phyloP scores from a whole-genome alignment of 1,140 invertebrate species.

The Saccostrea cuccullata region DNA sequence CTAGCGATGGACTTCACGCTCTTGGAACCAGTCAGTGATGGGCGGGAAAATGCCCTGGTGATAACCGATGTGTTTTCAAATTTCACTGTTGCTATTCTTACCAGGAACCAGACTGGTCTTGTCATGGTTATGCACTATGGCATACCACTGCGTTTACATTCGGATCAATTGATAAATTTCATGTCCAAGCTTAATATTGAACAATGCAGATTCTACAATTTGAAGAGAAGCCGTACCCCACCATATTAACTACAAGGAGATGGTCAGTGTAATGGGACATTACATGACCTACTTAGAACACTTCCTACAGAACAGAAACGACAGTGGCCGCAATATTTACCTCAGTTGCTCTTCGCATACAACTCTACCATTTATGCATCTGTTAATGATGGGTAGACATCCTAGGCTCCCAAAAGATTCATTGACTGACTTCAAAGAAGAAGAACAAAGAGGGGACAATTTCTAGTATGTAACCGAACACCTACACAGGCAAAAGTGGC shows the following conservation, averaged over 20 bases:
- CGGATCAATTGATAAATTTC: conserved; percentile 49
- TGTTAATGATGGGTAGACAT: conserved; percentile 51
- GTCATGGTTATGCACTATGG: conserved; percentile 35
- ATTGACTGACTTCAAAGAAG: neutral
- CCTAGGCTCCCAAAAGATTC: conserved; percentile 48
- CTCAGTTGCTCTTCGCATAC: conserved; percentile 54
- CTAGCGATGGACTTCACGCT: conserved; percentile 53
- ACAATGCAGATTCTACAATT: conserved; percentile 34
- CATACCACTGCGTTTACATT: conserved; percentile 39
- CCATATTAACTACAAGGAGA: conserved; percentile 29
- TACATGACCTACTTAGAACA: conserved; percentile 19
- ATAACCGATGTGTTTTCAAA: conserved; percentile 40
- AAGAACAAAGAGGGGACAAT: too few relatives aligned
- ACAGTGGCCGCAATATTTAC: conserved; percentile 52
- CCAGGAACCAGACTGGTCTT: conserved; percentile 53
- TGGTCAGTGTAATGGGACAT: conserved; percentile 30
- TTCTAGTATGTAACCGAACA: too few relatives aligned
- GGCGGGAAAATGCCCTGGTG: conserved; percentile 58
- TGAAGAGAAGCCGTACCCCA: conserved; percentile 41
- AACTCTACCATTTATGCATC: conserved; percentile 50
- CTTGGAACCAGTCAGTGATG: conserved; percentile 45
- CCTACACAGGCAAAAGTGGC: too few relatives aligned
- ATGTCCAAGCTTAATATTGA: conserved; percentile 63
- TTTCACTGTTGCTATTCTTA: conserved; percentile 25
- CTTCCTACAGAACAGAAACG: conserved; percentile 43